Percentiles rank a stretch among this genome's conserved stretches.
These are phyloP conservation scores for Scomber scombrus DNA, from an alignment of 2,113 vertebrate species.

Conservation along the genomic window DNA sequence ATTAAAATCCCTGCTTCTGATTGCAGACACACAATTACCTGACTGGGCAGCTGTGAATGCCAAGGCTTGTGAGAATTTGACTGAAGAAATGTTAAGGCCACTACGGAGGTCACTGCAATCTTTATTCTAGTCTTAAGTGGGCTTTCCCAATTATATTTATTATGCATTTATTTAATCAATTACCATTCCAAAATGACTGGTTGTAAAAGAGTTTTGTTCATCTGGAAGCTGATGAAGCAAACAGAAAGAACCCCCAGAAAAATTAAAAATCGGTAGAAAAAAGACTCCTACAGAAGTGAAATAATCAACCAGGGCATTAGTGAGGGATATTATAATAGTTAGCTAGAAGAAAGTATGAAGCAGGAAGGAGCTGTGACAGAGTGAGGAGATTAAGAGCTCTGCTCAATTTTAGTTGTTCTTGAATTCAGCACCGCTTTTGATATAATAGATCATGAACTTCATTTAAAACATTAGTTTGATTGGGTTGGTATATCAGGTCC, in stretches of 20 bases:
- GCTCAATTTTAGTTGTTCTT: too few relatives aligned
- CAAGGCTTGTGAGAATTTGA: conserved; percentile 4
- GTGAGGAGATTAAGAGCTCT: background rate
- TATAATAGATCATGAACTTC: too few relatives aligned
- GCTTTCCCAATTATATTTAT: background rate
- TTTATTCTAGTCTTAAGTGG: background rate
- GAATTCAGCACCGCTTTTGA: too few relatives aligned
- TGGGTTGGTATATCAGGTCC: too few relatives aligned
- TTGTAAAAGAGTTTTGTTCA: conserved; percentile 91
- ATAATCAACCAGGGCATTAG: conserved; percentile 33
- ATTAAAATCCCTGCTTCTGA: conserved; percentile 31
- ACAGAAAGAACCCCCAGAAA: background rate
- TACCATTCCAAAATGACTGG: conserved; percentile 95
- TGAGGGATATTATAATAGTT: background rate
- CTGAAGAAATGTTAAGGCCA: background rate
- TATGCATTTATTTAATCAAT: conserved; percentile 68
- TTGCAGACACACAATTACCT: conserved; percentile 24
- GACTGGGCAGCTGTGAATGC: background rate
- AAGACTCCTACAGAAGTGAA: conserved; percentile 90
- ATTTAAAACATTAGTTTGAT: too few relatives aligned
- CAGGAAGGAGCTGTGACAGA: conserved; percentile 14
- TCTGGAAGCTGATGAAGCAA: conserved; percentile 86
- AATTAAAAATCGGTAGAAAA: conserved; percentile 90
- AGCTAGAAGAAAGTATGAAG: background rate
- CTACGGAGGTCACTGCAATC: background rate